These are phyloP conservation scores for Saturnia japonica DNA, from an alignment of 2,888 invertebrate species.

Conservation along the genomic window DNA sequence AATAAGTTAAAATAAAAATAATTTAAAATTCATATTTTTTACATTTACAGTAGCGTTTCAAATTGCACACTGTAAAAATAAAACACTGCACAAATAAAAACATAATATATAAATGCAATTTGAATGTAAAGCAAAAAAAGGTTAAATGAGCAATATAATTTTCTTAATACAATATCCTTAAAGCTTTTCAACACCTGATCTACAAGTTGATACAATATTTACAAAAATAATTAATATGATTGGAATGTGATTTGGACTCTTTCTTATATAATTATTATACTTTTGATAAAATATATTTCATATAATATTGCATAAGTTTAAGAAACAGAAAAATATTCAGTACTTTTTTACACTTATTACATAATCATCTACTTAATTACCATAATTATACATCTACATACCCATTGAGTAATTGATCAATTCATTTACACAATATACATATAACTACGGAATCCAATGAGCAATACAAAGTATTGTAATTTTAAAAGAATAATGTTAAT, in stretches of 20 bases:
- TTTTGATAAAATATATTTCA: slow-evolving; percentile 59
- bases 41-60: too few relatives aligned
- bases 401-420: slow-evolving; percentile 58
- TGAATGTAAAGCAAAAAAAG: slow-evolving; percentile 40
- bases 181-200: slow-evolving; percentile 72
- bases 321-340: slow-evolving; percentile 68
- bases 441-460: slow-evolving; percentile 60
- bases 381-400: slow-evolving; percentile 44
- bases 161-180: slow-evolving; percentile 67
- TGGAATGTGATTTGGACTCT: slow-evolving; percentile 80
- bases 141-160: slow-evolving; percentile 68
- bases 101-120: slow-evolving; percentile 59
- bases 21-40: too few relatives aligned
- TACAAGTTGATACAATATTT: slow-evolving; percentile 59
- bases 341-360: slow-evolving; percentile 65
- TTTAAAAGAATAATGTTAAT: slow-evolving; percentile 15
- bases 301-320: slow-evolving; percentile 52
- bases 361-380: slow-evolving; percentile 32
- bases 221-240: slow-evolving; percentile 65
- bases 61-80: background rate
- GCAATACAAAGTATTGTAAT: slow-evolving; percentile 11
- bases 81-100: background rate
- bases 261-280: slow-evolving; percentile 42
- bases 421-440: slow-evolving; percentile 68
- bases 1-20: too few relatives aligned